Evolutionary conservation across 2,888 invertebrate genomes (phyloP).

Genomic region (Baccha elongata): DNA sequence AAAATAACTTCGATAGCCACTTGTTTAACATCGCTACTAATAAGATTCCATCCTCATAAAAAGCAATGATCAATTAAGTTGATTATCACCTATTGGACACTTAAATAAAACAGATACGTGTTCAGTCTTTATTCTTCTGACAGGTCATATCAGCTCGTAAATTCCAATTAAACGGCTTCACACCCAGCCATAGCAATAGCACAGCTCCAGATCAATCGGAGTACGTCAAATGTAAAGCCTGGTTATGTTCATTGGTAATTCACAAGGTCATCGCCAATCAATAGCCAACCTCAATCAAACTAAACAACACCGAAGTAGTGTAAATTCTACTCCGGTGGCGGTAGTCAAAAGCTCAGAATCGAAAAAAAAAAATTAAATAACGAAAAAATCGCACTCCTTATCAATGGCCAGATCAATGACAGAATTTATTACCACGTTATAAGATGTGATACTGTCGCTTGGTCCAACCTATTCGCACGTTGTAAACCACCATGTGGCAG

Average conservation of each 20-base stretch:
- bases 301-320: background rate
- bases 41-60: background rate
- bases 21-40: no score
- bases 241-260: slow-evolving; percentile 39
- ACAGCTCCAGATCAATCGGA: background rate
- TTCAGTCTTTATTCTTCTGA: slow-evolving; percentile 52
- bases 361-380: slow-evolving; percentile 21
- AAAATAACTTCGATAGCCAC: no score
- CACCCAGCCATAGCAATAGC: slow-evolving; percentile 1
- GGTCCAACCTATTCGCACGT: slow-evolving; percentile 71
- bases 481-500: slow-evolving; percentile 72
- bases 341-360: slow-evolving; percentile 56
- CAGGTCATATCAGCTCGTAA: slow-evolving; percentile 60
- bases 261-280: slow-evolving; percentile 63
- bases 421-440: slow-evolving; percentile 71
- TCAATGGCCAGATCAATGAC: slow-evolving; percentile 67
- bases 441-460: slow-evolving; percentile 70
- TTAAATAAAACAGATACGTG: slow-evolving; percentile 51
- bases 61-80: slow-evolving; percentile 6
- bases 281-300: slow-evolving; percentile 49
- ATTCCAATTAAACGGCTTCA: slow-evolving; percentile 69
- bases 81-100: slow-evolving; percentile 11
- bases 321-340: slow-evolving; percentile 25
- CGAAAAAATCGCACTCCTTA: slow-evolving; percentile 41
- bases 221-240: background rate